Percentiles rank a stretch among this genome's conserved stretches.
These are phyloP conservation scores for Dynastes hyllus DNA, from an alignment of 2,888 invertebrate genomes.

Conservation along the genomic window DNA sequence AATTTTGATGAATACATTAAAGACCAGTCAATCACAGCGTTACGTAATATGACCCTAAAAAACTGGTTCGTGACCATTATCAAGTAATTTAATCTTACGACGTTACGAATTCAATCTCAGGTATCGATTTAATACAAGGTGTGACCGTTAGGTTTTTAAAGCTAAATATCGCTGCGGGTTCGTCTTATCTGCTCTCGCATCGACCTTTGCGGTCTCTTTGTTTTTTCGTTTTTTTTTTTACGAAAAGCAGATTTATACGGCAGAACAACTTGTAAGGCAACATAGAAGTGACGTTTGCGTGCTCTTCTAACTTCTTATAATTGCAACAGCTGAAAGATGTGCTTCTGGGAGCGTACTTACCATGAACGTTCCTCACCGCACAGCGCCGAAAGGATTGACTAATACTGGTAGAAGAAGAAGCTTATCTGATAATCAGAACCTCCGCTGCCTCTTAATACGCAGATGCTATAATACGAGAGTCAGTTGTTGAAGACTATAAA, in stretches of 20 bases:
- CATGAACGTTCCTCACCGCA: not conserved
- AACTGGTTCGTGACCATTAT: conserved; percentile 34
- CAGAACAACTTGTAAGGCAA: too few relatives aligned
- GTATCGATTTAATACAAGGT: conserved; percentile 34
- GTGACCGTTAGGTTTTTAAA: conserved; percentile 33
- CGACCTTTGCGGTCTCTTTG: conserved; percentile 15
- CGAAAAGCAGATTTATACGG: too few relatives aligned
- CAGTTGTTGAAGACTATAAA: too few relatives aligned
- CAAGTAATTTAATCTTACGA: conserved; percentile 30
- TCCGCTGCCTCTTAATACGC: too few relatives aligned
- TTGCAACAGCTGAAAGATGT: not conserved
- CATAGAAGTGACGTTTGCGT: too few relatives aligned
- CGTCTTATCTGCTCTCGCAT: conserved; percentile 6
- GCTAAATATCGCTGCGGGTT: not conserved
- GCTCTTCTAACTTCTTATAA: not conserved
- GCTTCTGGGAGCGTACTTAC: too few relatives aligned
- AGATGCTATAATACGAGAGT: too few relatives aligned
- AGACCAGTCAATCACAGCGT: conserved; percentile 27
- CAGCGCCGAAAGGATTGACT: not conserved
- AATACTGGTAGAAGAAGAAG: too few relatives aligned
- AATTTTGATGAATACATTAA: conserved; percentile 12
- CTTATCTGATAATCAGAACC: too few relatives aligned
- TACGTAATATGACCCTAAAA: conserved; percentile 27
- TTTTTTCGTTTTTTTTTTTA: not conserved
- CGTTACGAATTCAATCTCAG: conserved; percentile 21